Conservation (phyloP, 2,888 invertebrate genomes). For the Oligia strigilis region DNA sequence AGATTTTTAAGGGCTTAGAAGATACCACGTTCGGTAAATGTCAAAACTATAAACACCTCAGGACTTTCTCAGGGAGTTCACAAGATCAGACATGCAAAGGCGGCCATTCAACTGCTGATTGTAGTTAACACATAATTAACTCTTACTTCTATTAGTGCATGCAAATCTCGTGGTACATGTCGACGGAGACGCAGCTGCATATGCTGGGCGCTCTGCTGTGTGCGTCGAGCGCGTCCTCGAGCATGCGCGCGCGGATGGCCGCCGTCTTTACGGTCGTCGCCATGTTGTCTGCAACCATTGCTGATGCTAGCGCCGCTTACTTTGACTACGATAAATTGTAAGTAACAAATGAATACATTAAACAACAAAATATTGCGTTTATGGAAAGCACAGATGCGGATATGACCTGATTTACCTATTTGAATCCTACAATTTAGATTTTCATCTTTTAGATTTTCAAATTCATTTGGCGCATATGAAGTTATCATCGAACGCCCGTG, state of each 20-base stretch:
- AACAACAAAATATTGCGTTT: neutral
- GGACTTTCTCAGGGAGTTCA: neutral
- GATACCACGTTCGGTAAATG: neutral
- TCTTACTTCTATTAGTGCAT: slow-evolving; percentile 91
- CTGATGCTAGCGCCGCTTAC: slow-evolving; percentile 86
- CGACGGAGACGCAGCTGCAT: slow-evolving; percentile 94
- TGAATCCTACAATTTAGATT: neutral
- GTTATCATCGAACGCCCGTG: slow-evolving; percentile 94
- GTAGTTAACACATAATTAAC: neutral
- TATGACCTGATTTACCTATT: neutral
- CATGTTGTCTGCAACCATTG: slow-evolving; percentile 85
- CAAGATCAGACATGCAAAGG: neutral
- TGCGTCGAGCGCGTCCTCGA: slow-evolving; percentile 82
- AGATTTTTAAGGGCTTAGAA: no score
- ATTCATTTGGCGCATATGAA: slow-evolving; percentile 82
- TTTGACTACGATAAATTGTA: slow-evolving; percentile 67
- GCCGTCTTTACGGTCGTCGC: slow-evolving; percentile 81
- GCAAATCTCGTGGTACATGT: slow-evolving; percentile 95
- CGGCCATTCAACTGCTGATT: neutral
- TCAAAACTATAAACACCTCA: neutral
- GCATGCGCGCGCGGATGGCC: slow-evolving; percentile 38
- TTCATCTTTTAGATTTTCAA: slow-evolving; percentile 69
- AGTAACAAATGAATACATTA: slow-evolving; percentile 22
- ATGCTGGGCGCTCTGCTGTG: slow-evolving; percentile 92
- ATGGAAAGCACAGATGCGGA: neutral